Conservation (phyloP, 2,113 vertebrate species). For the crab-eating macaque (Macaca fascicularis) region T2T-MFA8v1.1 NC_088387.1:66735001-66735500, state of each 20-base stretch:
- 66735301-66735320: neutral
- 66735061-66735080: slow-evolving; percentile 52
- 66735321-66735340: neutral
- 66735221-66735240: neutral
- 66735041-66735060: slow-evolving; percentile 66
- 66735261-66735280: neutral
- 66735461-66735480: neutral
- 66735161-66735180: slow-evolving; percentile 15
- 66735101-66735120: slow-evolving; percentile 71
- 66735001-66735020: neutral
- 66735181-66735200: neutral
- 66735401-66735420: neutral
- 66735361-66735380: neutral
- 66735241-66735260: neutral
- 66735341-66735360: neutral
- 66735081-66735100: slow-evolving; percentile 74
- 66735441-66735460: too few species aligned
- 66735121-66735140: slow-evolving; percentile 16
- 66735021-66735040: neutral
- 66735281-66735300: neutral
- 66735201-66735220: slow-evolving; percentile 1
- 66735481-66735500: neutral
- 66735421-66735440: too few species aligned
- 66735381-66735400: neutral
- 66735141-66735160: slow-evolving; percentile 42